Conservation (phyloP, 2,888 invertebrate genomes). For the Drosophila diplacantha region DNA sequence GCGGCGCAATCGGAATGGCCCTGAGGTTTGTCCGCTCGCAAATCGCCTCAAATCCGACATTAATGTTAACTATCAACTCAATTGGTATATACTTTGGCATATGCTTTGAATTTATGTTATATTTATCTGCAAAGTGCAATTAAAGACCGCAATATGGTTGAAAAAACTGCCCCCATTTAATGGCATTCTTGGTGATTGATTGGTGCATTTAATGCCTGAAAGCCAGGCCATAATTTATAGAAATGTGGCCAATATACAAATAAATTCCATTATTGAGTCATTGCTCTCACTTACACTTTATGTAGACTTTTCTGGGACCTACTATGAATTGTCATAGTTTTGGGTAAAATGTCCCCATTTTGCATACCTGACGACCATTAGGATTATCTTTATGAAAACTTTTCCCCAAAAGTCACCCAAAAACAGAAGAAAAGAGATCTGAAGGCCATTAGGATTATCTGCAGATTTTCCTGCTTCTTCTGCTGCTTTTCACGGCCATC, state of each 20-base stretch:
- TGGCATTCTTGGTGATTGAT: not conserved
- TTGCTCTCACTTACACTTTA: not conserved
- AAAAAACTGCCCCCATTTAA: slow-evolving; percentile 7
- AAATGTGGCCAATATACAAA: not conserved
- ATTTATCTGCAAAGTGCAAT: not conserved
- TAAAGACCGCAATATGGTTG: not conserved
- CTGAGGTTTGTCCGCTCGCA: not conserved
- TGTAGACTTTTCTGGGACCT: too few relatives aligned
- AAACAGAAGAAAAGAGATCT: not conserved
- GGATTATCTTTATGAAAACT: slow-evolving; percentile 7
- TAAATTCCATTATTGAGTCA: not conserved
- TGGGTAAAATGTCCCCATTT: too few relatives aligned
- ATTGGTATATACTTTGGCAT: not conserved
- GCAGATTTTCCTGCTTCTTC: slow-evolving; percentile 1
- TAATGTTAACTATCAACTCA: slow-evolving; percentile 2
- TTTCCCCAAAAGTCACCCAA: not conserved
- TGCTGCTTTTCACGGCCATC: slow-evolving; percentile 2
- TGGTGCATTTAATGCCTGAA: not conserved
- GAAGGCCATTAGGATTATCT: slow-evolving; percentile 12
- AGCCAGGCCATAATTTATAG: not conserved
- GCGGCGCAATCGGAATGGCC: too few relatives aligned
- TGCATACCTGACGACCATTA: slow-evolving; percentile 2
- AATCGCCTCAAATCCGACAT: slow-evolving; percentile 6
- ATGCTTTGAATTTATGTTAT: not conserved
- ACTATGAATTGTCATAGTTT: not conserved